Base-by-base conservation (phyloP, 2,888 invertebrate genomes). In the Oscheius sp. region DNA sequence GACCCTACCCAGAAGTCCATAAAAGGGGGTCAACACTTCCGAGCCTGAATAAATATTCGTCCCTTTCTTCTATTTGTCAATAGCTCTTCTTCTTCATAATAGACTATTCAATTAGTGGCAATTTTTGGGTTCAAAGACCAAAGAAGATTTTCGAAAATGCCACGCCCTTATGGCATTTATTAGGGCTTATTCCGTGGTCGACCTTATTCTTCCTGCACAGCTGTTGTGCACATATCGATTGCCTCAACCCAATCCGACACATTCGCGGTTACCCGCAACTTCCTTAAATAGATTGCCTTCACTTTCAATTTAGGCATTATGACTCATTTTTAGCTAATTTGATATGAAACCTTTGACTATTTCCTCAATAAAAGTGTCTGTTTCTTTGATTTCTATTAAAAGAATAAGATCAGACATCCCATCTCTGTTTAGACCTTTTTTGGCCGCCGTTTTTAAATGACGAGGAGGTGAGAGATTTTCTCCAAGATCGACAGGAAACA, bases 201-300 rank as follows among this genome's bases (percentile, higher is more conserved):
- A 13, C n/a, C 41, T 66, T 25, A 66, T 49, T 49, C 64, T 25
- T 21, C 61, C 52, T 13, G 23, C 52, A 66, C 66, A 66, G 66
- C 66, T 66, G 66, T 66, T 66, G 66, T 66, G 66, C 66, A 66
- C 66, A 66, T 66, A 66, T 66, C 35, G 66, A 66, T 66, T 18
- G 66, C 66, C 66, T n/a, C 0, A 5, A 35, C 35, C 27, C 27
- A 27, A 58, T 27, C 27, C 29, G 58, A 55, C 55, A 7, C 18
- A n/a, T 49, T 49, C 49, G 49, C 16, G 18, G 49, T 29, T 58
- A 35, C 35, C 35, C 35, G 35, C 35, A 35, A 35, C 12, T 7
- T 27, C 58, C 58, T 13, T 13, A 58, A 12, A 29, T 29, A n/a
- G 58, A 16, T 55, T 6, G 16, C 55, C 25, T 25, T 18, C 55